Base-by-base conservation (phyloP, 30 jellyfish, hydroid and myxozoan species). In the Aurelia aurita complex sp. Pacific region DNA sequence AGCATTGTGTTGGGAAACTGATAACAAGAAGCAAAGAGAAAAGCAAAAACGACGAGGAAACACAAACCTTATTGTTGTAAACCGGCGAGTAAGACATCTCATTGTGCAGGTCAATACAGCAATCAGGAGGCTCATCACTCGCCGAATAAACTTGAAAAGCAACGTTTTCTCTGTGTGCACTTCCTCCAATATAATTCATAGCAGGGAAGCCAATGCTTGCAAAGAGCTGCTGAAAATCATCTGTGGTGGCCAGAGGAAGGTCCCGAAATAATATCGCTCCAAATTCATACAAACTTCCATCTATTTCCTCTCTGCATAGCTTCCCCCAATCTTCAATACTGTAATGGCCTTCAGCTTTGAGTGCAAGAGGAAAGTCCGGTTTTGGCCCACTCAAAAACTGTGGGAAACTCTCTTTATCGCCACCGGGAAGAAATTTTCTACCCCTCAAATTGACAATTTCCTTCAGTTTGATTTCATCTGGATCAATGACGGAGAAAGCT, bases 101-200 rank as follows among this genome's bases (percentile, higher is more conserved):
- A 46, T 92, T 92, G 83, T 92, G 98, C 61, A 94, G 88, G 72
- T 92, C 98, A 33, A 92, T 92, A 46, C 94, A 70, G 77, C 81
- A 92, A 8, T 69, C 92, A n/a, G 95, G 91, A 16, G 98, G 98
- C 34, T 92, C 98, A 43, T 83, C 97, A 50, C 98, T 92, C 10
- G 98, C 97, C 1, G 92, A 67, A 40, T 92, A 92, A n/a, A 92
- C 90, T 63, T 76, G 77, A 17, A 88, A 64, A n/a, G 76, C 50
- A 3, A 87, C 69, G 18, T 64, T 60, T 35, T 86, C 91, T 52
- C 98, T 85, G 55, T 79, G 81, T 23, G 87, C 98, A 64, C 89
- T 87, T 6, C 98, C 98, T 1, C 95, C 91, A 1, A 67, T 90
- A 67, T 92, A 92, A 50, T 83, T 67, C 96, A 92, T 82, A 29